Base-by-base conservation (phyloP, 2,888 invertebrate genomes). In the Cremastinae sp. region DNA sequence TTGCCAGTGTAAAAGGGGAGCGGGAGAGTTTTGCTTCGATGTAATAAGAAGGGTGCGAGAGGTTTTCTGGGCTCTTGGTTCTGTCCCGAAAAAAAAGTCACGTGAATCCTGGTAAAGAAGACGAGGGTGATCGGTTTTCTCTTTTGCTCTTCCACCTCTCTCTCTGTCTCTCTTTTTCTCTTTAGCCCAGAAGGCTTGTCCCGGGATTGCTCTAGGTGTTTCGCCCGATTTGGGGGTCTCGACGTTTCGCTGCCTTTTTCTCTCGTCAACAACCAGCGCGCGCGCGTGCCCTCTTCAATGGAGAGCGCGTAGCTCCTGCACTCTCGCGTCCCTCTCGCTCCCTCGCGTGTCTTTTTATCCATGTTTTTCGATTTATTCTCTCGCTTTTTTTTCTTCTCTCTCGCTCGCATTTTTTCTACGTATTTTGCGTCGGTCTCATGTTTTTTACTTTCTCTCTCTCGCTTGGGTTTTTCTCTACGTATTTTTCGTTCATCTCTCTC, bases 241-340 rank as follows among this genome's bases (percentile, higher is more conserved):
- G 80, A 62, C 68, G 69, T 64, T 78, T 65, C 51, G 55, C 64
- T 56, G 61, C 55, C 43, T 51, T 80, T 81, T 80, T 81, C 75
- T 28, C 65, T 65, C 68, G 56, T 68, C 69, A 61, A 59, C 49
- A 43, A 69, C 64, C 47, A 58, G 56, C 47, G 58, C 84, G 83
- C 87, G 86, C 88, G 87, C 88, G 88, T 89, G 88, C 87, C 88
- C 88, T 88, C 88, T 87, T 89, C 87, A 88, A 86, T 89, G 85
- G 83, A 86, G 87, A 83, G 83, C 78, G 43, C 51, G 55, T 18
- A 39, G 10, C 39, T 49, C 56, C 12, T 14, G 49, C 28, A 22
- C 28, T 20, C 51, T 20, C 51, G 20, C 51, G 3, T 22, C 22
- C 41, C 43, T 41, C 39, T 47, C 9, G 2, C 47, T 61, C 64